Conservation (phyloP, 2,113 vertebrate species). For the Marcusenius ussheri region DNA sequence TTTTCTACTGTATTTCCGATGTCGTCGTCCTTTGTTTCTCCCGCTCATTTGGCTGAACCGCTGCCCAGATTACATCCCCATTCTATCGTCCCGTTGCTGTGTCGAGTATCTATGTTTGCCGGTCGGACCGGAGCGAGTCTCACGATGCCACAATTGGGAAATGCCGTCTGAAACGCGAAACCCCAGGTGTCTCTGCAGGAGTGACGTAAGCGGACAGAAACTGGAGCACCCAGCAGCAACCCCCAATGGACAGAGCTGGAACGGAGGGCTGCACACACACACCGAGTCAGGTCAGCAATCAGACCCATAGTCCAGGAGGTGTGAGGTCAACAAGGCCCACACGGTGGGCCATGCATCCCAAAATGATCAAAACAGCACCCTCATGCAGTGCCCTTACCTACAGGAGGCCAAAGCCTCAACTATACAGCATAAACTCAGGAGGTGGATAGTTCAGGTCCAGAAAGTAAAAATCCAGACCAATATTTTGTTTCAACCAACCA, state of each 20-base stretch:
- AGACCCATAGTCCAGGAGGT: neutral
- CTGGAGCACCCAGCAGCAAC: neutral
- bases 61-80: neutral
- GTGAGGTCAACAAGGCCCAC: neutral
- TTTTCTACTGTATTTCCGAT: neutral
- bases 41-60: neutral
- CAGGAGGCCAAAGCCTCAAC: neutral
- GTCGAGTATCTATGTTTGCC: neutral
- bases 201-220: neutral
- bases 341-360: neutral
- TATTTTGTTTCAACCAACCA: neutral
- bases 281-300: neutral
- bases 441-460: neutral
- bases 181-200: neutral
- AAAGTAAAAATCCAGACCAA: neutral
- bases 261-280: neutral
- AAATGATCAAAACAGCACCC: neutral
- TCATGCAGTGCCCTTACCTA: neutral
- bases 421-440: neutral
- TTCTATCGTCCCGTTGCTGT: neutral
- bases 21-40: neutral
- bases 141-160: neutral
- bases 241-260: neutral
- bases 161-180: neutral
- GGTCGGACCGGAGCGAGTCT: neutral